Percentiles rank a stretch among this genome's conserved stretches.
Conservation (phyloP, 2,113 vertebrate genomes). For the Notechis scutatus region DNA sequence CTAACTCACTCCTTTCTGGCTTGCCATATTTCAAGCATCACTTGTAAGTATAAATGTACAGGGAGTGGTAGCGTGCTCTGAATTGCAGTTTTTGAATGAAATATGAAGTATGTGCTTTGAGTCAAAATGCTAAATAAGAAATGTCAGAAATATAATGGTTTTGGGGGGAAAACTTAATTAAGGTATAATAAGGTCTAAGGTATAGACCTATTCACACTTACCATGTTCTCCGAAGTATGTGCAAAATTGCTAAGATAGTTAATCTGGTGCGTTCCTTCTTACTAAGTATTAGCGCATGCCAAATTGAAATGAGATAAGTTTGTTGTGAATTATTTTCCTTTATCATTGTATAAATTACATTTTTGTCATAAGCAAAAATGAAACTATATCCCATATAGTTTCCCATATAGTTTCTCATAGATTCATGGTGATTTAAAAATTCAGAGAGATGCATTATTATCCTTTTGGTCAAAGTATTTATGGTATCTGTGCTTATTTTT, state of each 20-base stretch:
- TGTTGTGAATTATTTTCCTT: not conserved
- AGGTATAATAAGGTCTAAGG: not conserved
- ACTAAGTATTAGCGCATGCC: not conserved
- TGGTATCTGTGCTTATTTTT: not conserved
- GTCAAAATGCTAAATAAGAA: not conserved
- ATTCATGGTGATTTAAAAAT: not conserved
- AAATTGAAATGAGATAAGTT: not conserved
- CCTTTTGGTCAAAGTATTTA: not conserved
- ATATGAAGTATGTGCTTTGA: not conserved
- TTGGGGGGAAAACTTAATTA: not conserved
- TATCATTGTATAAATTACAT: not conserved
- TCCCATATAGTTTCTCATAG: not conserved
- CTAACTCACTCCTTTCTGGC: not conserved
- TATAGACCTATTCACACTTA: not conserved
- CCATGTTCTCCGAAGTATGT: not conserved
- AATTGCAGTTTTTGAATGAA: not conserved
- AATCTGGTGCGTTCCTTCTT: not conserved
- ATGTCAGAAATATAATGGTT: not conserved
- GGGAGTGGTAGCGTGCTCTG: not conserved
- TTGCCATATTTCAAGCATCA: not conserved
- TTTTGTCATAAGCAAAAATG: not conserved
- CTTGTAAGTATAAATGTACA: not conserved
- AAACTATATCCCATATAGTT: not conserved
- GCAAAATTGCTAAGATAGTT: not conserved
- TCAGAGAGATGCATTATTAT: not conserved